Percentiles rank a stretch among this genome's conserved stretches.
These are phyloP conservation scores for Ceraclea dissimilis DNA, from an alignment of 2,888 invertebrate species.

Conservation along the genomic window DNA sequence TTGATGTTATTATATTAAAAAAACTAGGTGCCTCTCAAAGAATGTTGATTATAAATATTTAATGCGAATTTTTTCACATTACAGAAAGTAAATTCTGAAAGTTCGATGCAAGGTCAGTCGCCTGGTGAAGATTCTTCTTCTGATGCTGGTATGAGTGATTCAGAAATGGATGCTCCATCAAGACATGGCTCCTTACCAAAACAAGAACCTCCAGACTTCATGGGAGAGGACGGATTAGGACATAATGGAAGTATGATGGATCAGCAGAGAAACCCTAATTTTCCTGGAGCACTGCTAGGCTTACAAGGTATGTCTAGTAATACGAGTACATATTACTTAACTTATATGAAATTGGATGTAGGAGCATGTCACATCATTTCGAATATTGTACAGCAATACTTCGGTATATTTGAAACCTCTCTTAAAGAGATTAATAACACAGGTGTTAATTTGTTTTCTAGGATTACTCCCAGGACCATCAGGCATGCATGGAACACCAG, in stretches of 20 bases:
- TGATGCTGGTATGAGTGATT: conserved; percentile 71
- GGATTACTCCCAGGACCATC: conserved; percentile 83
- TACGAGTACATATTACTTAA: too few species aligned
- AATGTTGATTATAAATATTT: background rate
- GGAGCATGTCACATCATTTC: too few species aligned
- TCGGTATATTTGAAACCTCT: too few species aligned
- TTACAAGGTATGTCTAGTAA: conserved; percentile 56
- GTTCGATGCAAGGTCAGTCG: conserved; percentile 57
- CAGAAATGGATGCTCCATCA: conserved; percentile 47
- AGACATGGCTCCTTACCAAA: conserved; percentile 49
- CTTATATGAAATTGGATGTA: too few species aligned
- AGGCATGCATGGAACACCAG: conserved; percentile 67
- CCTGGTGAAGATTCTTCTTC: conserved; percentile 81
- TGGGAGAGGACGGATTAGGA: conserved; percentile 57
- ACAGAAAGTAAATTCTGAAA: conserved; percentile 49
- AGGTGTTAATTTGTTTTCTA: conserved; percentile 33
- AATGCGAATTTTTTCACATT: conserved; percentile 16
- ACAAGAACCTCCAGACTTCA: conserved; percentile 66
- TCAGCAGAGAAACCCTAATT: conserved; percentile 59
- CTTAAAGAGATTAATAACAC: too few species aligned
- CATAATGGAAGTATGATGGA: conserved; percentile 57
- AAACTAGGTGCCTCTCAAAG: too few species aligned
- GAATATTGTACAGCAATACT: too few species aligned
- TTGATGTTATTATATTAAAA: too few species aligned
- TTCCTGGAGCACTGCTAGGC: conserved; percentile 72